A percentile compares a stretch with the other conserved stretches of the same genome.
These are phyloP conservation scores for Ferrisia virgata DNA, from an alignment of 2,888 invertebrate species.

Conservation along the genomic window DNA sequence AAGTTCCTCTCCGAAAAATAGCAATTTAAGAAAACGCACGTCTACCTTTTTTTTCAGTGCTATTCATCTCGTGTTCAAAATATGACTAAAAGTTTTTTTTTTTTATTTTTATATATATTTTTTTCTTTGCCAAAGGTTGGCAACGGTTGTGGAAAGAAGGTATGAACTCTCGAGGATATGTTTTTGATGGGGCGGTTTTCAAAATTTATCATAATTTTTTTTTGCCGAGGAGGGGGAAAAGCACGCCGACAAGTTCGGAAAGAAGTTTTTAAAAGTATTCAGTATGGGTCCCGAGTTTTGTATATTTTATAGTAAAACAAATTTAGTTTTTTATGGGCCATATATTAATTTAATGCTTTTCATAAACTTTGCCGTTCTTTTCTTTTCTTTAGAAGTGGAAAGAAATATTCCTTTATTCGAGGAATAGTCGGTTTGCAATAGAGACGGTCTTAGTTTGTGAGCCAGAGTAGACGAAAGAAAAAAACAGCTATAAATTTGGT, in stretches of 20 bases:
- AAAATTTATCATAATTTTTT: conserved; percentile 22
- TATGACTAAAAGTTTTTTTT: conserved; percentile 28
- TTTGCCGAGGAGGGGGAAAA: not conserved
- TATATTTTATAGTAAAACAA: conserved; percentile 41
- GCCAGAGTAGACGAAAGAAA: not conserved
- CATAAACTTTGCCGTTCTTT: conserved; percentile 40
- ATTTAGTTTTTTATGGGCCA: conserved; percentile 39
- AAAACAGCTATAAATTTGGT: conserved; percentile 34
- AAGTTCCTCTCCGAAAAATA: conserved; percentile 8
- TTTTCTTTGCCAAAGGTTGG: conserved; percentile 34
- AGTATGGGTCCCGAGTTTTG: conserved; percentile 31
- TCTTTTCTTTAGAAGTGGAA: conserved; percentile 13
- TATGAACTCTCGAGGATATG: conserved; percentile 38
- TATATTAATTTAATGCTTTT: conserved; percentile 43
- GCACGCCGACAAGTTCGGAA: conserved; percentile 26
- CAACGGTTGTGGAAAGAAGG: conserved; percentile 32
- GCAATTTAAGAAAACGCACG: conserved; percentile 29
- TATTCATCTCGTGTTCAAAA: conserved; percentile 32
- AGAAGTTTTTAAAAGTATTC: conserved; percentile 38
- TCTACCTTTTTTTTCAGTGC: not conserved
- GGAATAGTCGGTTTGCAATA: conserved; percentile 22
- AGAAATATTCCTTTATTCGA: conserved; percentile 29
- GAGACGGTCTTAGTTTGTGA: conserved; percentile 1
- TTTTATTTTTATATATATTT: not conserved
- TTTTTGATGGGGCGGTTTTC: conserved; percentile 31